These are phyloP conservation scores for Hippocampus kuda DNA, from an alignment of 2,797 vertebrate genomes.

Conservation along the genomic window DNA sequence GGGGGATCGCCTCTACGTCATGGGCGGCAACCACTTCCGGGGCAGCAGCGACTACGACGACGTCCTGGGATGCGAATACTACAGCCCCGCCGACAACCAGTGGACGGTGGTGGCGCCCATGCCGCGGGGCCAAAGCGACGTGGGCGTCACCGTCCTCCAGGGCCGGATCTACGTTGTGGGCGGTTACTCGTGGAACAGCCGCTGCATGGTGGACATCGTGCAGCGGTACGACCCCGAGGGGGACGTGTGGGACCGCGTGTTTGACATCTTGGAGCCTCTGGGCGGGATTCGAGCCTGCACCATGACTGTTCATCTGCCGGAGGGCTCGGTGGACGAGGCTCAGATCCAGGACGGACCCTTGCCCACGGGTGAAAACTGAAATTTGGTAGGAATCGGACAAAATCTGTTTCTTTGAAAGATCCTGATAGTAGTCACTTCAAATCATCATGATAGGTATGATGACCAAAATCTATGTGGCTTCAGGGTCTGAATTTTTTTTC, in stretches of 20 bases:
- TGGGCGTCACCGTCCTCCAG: conserved; percentile 68
- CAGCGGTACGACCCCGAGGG: conserved; percentile 68
- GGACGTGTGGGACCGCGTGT: conserved; percentile 69
- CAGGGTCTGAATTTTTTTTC: too few species aligned
- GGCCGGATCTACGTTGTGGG: conserved; percentile 72
- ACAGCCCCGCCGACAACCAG: conserved; percentile 66
- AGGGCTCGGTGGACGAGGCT: conserved; percentile 58
- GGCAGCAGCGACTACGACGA: conserved; percentile 73
- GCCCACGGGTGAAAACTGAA: conserved; percentile 26
- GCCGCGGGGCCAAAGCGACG: conserved; percentile 72
- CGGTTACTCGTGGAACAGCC: conserved; percentile 78
- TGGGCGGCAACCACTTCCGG: conserved; percentile 75
- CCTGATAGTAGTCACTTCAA: neutral
- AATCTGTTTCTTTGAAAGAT: neutral
- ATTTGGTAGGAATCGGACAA: neutral
- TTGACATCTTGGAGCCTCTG: conserved; percentile 71
- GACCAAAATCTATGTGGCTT: too few species aligned
- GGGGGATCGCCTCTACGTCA: conserved; percentile 69
- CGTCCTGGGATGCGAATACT: conserved; percentile 71
- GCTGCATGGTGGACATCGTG: conserved; percentile 76
- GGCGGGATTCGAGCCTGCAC: conserved; percentile 75
- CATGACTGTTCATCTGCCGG: conserved; percentile 70
- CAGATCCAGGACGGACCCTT: conserved; percentile 66
- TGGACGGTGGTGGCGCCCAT: conserved; percentile 72
- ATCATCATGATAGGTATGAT: neutral